Conservation (phyloP, 2,797 vertebrate species). For the Bovichtus diacanthus region DNA sequence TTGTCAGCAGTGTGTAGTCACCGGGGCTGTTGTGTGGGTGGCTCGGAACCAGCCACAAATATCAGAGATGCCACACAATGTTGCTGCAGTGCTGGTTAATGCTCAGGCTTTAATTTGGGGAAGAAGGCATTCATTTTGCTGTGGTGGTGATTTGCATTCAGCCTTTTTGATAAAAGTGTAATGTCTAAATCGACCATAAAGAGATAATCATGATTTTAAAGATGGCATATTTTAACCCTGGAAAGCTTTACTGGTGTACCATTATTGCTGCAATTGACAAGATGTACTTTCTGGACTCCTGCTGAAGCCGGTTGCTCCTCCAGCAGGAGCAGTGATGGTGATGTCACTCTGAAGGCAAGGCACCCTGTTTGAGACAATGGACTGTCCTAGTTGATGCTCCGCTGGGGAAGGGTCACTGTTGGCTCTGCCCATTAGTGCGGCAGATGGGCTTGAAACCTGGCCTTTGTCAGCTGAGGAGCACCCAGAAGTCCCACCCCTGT, state of each 20-base stretch:
- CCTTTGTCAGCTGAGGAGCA: conserved; percentile 82
- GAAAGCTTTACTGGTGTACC: neutral
- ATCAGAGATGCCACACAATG: conserved; percentile 64
- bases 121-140: neutral
- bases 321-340: conserved; percentile 54
- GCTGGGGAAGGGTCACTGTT: conserved; percentile 78
- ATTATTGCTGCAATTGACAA: neutral
- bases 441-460: conserved; percentile 84
- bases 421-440: conserved; percentile 76
- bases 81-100: conserved; percentile 64
- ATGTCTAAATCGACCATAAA: neutral
- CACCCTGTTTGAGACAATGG: conserved; percentile 80
- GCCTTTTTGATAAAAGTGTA: neutral
- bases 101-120: conserved; percentile 19
- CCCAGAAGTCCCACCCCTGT: conserved; percentile 68
- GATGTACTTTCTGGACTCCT: conserved; percentile 46
- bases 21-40: conserved; percentile 62
- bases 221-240: neutral
- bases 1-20: conserved; percentile 50
- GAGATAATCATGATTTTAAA: neutral
- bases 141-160: neutral
- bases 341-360: conserved; percentile 75
- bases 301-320: conserved; percentile 46
- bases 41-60: conserved; percentile 64
- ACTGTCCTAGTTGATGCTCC: conserved; percentile 72